These are phyloP conservation scores for Gisinianus flammeolus DNA, from an alignment of 2,888 invertebrate genomes.

Conservation along the genomic window DNA sequence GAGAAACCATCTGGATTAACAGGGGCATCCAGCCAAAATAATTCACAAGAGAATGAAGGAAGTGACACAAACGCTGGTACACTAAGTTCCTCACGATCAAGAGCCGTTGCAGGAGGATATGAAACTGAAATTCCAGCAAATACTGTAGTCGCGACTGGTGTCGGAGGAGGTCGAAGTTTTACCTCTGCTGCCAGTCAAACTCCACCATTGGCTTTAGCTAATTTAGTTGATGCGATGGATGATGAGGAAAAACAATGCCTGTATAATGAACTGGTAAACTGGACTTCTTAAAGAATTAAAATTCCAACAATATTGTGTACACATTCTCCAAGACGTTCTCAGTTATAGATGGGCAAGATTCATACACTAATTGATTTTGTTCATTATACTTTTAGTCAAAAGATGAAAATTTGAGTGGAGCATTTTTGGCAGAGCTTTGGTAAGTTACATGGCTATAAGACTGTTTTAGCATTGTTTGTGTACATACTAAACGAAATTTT, in stretches of 20 bases:
- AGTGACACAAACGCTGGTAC: too few species aligned
- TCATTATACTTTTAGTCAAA: neutral
- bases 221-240: conserved; percentile 17
- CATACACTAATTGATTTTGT: too few species aligned
- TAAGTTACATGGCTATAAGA: neutral
- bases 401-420: neutral
- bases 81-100: too few species aligned
- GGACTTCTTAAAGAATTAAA: too few species aligned
- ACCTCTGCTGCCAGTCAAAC: conserved; percentile 5
- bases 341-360: too few species aligned
- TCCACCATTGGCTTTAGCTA: conserved; percentile 13
- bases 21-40: neutral
- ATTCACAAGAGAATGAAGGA: neutral
- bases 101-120: too few species aligned
- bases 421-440: neutral
- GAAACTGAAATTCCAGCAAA: too few species aligned
- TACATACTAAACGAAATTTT: neutral
- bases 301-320: too few species aligned
- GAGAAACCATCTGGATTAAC: neutral
- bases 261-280: neutral
- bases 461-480: neutral
- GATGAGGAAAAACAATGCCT: conserved; percentile 15
- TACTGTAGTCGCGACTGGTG: too few species aligned
- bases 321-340: too few species aligned
- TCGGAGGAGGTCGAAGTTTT: too few species aligned